Conservation (phyloP, 2,888 invertebrate species). For the Trichopoda pennipes region DNA sequence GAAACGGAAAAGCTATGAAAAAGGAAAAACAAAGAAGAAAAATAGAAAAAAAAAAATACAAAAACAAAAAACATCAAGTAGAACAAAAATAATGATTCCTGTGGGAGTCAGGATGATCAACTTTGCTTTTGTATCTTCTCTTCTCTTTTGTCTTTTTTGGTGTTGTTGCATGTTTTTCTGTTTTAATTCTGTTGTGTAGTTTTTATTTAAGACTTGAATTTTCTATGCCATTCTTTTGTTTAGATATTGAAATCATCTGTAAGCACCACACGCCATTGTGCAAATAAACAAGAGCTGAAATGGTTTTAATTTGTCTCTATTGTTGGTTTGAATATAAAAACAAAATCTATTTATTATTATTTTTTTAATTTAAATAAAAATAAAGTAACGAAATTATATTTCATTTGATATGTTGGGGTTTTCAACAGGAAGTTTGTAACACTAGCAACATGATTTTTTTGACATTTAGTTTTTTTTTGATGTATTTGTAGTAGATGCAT, state of each 20-base stretch:
- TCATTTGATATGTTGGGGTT: no score
- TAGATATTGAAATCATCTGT: slow-evolving; percentile 22
- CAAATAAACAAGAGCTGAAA: slow-evolving; percentile 19
- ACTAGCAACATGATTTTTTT: no score
- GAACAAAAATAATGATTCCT: slow-evolving; percentile 56
- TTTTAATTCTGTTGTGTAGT: background rate
- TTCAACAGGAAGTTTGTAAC: no score
- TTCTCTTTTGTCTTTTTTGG: background rate
- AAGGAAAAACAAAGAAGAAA: slow-evolving; percentile 10
- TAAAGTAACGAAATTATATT: no score
- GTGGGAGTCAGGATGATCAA: slow-evolving; percentile 45
- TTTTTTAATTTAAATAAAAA: no score
- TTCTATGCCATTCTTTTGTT: slow-evolving; percentile 27
- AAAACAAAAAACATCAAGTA: slow-evolving; percentile 29
- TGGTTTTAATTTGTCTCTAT: slow-evolving; percentile 10
- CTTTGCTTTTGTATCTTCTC: background rate
- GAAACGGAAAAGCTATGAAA: slow-evolving; percentile 20
- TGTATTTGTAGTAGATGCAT: no score
- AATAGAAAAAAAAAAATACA: no score
- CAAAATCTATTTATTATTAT: no score
- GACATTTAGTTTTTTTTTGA: no score
- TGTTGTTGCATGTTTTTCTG: background rate
- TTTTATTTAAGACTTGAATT: slow-evolving; percentile 15
- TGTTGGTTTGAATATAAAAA: background rate
- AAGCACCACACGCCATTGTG: slow-evolving; percentile 21